A percentile compares a stretch with the other conserved stretches of the same genome.
These are phyloP conservation scores for Drosophila falleni DNA, from an alignment of 2,888 invertebrate genomes.

Conservation along the genomic window DNA sequence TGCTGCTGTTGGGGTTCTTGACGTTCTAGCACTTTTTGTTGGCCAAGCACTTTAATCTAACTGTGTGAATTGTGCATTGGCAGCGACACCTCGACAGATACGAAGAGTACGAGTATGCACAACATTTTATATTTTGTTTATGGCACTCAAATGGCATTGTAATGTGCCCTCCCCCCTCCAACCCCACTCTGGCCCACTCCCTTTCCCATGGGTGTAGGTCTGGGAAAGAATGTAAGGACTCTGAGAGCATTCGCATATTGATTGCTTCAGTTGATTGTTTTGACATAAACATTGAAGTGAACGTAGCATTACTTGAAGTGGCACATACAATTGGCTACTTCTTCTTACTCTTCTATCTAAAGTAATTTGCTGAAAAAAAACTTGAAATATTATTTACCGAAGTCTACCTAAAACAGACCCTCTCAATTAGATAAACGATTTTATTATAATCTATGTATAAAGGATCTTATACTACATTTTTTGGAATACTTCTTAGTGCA, in stretches of 20 bases:
- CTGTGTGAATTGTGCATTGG: constrained; percentile 62
- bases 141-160: constrained; percentile 68
- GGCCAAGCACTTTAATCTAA: constrained; percentile 73
- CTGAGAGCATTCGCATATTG: constrained; percentile 57
- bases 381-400: not conserved
- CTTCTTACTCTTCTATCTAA: not conserved
- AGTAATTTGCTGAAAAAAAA: not conserved
- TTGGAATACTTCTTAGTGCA: too few relatives aligned
- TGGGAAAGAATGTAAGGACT: not conserved
- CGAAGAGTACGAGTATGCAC: constrained; percentile 30
- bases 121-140: constrained; percentile 70
- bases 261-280: constrained; percentile 60
- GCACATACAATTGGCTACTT: not conserved
- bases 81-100: constrained; percentile 30
- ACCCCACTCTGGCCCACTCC: not conserved
- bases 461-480: too few relatives aligned
- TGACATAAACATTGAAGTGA: constrained; percentile 48
- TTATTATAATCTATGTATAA: too few relatives aligned
- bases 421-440: not conserved
- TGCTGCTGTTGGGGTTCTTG: constrained; percentile 31
- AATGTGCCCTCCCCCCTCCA: constrained; percentile 25
- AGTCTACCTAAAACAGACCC: not conserved
- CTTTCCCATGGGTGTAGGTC: not conserved
- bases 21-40: constrained; percentile 70
- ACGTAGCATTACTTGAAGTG: constrained; percentile 7